A percentile compares a stretch with the other conserved stretches of the same genome.
These are phyloP conservation scores for Osmoderma eremita DNA, from an alignment of 2,888 invertebrate genomes.

Conservation along the genomic window DNA sequence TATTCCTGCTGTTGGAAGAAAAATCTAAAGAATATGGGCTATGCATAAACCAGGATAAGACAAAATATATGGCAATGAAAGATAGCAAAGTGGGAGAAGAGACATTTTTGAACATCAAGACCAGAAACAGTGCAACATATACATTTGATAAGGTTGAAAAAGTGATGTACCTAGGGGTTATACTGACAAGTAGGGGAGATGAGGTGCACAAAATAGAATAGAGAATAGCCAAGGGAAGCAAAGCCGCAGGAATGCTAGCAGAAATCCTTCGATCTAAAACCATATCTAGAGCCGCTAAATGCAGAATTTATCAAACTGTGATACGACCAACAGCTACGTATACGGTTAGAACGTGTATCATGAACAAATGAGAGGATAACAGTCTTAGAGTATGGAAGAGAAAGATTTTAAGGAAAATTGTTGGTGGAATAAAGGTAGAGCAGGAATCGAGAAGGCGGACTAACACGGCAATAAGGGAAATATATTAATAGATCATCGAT, in stretches of 20 bases:
- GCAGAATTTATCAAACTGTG: background rate
- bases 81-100: background rate
- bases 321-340: background rate
- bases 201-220: background rate
- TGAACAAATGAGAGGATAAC: too few relatives aligned
- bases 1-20: too few relatives aligned
- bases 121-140: background rate
- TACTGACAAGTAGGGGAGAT: background rate
- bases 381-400: background rate
- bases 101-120: background rate
- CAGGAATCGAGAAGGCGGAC: too few relatives aligned
- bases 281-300: background rate
- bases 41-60: background rate
- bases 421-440: background rate
- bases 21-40: too few relatives aligned
- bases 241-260: background rate
- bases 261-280: background rate
- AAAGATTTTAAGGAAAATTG: background rate
- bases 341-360: background rate
- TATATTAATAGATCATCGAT: conserved; percentile 1
- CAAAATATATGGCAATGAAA: conserved; percentile 5
- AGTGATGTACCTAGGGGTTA: background rate
- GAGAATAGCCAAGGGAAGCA: background rate
- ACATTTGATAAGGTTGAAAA: background rate
- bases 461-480: conserved; percentile 17